phyloP scores from a whole-genome alignment of 2,797 vertebrate species.

The Onychomys torridus region DNA sequence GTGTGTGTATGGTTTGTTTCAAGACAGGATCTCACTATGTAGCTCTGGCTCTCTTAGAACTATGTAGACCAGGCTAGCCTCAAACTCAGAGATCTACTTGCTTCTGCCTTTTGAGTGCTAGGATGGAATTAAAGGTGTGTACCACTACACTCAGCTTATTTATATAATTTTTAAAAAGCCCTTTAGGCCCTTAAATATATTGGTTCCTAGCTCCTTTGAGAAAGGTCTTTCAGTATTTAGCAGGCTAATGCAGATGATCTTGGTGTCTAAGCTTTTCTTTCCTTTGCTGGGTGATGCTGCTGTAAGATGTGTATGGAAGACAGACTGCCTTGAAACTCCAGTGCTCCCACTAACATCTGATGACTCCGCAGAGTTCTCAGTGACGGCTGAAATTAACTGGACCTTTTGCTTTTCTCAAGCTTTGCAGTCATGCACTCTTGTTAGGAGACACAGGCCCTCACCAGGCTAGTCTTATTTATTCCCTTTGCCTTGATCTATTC shows the following conservation, averaged over 20 bases:
- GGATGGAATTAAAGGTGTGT: background rate
- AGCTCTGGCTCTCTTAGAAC: background rate
- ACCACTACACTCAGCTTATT: background rate
- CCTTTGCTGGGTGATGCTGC: background rate
- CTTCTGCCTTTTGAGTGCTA: background rate
- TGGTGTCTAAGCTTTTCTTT: background rate
- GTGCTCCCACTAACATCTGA: background rate
- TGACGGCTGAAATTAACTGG: background rate
- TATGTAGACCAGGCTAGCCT: background rate
- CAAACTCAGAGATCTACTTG: background rate
- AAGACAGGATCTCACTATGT: background rate
- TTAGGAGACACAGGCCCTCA: background rate
- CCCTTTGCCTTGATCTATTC: background rate
- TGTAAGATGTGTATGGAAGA: background rate
- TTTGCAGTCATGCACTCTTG: background rate
- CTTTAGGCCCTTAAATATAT: background rate
- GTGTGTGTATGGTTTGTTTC: background rate
- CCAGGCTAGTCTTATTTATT: background rate
- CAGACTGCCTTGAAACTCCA: background rate
- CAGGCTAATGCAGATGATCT: background rate
- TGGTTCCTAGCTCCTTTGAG: background rate
- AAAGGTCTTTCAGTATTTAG: background rate
- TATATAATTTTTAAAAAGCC: background rate
- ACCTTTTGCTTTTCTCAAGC: background rate
- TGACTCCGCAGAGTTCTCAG: background rate